phyloP scores from a whole-genome alignment of 2,113 vertebrate genomes.

The Mesitornis unicolor region DNA sequence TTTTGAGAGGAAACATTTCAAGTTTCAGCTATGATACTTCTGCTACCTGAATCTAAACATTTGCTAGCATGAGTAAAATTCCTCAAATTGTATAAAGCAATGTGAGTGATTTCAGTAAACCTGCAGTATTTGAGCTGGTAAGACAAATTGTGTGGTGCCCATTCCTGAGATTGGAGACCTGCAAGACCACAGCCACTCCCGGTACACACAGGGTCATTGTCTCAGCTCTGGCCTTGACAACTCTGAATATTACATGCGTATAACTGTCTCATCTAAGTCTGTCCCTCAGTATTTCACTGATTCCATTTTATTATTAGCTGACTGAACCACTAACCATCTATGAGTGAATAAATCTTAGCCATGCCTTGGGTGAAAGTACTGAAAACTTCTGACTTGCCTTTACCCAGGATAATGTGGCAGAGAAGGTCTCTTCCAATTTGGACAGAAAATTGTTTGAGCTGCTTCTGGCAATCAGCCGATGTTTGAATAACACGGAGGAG shows the following conservation, averaged over 20 bases:
- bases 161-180: neutral
- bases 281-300: neutral
- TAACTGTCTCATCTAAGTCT: neutral
- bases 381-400: neutral
- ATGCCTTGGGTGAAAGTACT: neutral
- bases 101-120: neutral
- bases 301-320: neutral
- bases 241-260: neutral
- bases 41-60: neutral
- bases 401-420: slow-evolving; percentile 64
- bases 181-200: neutral
- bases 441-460: slow-evolving; percentile 82
- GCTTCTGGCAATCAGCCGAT: slow-evolving; percentile 73
- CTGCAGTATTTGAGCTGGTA: neutral
- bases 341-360: neutral
- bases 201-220: neutral
- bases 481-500: slow-evolving; percentile 74
- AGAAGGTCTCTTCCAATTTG: slow-evolving; percentile 54
- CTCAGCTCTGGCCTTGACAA: neutral
- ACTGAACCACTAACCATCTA: neutral
- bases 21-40: neutral
- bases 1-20: neutral
- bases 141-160: neutral
- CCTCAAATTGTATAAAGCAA: neutral
- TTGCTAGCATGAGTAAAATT: neutral